These are phyloP conservation scores for Macrosiphum euphorbiae DNA, from an alignment of 2,888 invertebrate species.

Conservation along the genomic window DNA sequence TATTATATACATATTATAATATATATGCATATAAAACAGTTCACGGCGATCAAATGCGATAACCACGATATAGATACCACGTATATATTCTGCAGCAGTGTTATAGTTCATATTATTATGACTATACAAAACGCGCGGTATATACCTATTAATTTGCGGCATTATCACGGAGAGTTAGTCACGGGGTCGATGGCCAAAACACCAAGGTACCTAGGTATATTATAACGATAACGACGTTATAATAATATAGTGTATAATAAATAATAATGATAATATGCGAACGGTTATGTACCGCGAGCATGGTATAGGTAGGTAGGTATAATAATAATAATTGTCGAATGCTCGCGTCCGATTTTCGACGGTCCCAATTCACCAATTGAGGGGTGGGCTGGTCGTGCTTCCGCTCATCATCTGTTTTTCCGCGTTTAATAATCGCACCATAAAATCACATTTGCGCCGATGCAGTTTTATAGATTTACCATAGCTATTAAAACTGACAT, in stretches of 20 bases:
- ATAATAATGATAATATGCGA: not conserved
- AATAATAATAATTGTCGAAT: not conserved
- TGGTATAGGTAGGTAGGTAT: not conserved
- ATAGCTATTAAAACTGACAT: not conserved
- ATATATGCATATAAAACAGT: not conserved
- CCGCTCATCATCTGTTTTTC: not conserved
- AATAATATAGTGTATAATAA: slow-evolving; percentile 12
- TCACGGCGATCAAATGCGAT: slow-evolving; percentile 12
- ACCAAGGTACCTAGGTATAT: not conserved
- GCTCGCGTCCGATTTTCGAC: slow-evolving; percentile 2
- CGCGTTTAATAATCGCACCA: not conserved
- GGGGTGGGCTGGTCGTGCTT: not conserved
- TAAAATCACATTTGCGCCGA: not conserved
- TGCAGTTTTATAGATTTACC: not conserved
- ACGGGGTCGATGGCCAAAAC: slow-evolving; percentile 32
- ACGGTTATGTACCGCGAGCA: not conserved
- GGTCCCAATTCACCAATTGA: not conserved
- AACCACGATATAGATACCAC: not conserved
- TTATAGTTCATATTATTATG: not conserved
- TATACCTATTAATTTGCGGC: slow-evolving; percentile 8
- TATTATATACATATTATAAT: not conserved
- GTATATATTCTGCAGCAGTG: not conserved
- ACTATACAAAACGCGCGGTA: not conserved
- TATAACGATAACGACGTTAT: slow-evolving; percentile 7
- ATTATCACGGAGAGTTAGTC: slow-evolving; percentile 5